Conservation (phyloP, 2,113 vertebrate species). For the Candoia aspera region DNA sequence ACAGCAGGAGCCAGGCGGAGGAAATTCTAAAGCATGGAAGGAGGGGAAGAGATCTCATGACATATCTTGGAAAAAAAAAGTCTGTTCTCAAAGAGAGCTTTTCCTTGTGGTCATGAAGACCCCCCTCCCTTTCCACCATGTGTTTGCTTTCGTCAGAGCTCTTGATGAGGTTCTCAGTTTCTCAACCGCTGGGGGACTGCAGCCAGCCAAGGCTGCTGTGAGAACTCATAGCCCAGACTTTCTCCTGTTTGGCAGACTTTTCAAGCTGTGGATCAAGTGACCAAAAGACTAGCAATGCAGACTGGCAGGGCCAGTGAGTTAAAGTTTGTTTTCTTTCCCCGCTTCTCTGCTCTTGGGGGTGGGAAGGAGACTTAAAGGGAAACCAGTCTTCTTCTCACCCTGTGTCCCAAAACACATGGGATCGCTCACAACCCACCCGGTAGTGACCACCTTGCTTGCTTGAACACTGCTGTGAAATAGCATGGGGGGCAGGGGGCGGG, state of each 20-base stretch:
- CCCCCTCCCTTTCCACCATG: not conserved
- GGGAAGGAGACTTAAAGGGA: too few species aligned
- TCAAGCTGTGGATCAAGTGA: constrained; percentile 6
- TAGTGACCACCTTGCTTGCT: too few species aligned
- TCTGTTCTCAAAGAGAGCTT: constrained; percentile 64
- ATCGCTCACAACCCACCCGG: not conserved
- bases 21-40: not conserved
- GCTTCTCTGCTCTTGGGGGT: not conserved
- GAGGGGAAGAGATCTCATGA: constrained; percentile 66
- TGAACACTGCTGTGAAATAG: too few species aligned
- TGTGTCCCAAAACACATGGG: not conserved
- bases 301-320: not conserved
- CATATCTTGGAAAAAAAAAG: constrained; percentile 67
- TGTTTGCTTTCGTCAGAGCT: constrained; percentile 43
- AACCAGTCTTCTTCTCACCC: not conserved
- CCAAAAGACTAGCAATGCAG: not conserved
- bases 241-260: not conserved
- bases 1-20: constrained; percentile 45
- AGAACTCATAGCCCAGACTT: not conserved
- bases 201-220: constrained; percentile 14
- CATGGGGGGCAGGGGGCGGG: not conserved
- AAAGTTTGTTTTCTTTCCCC: not conserved
- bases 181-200: constrained; percentile 46
- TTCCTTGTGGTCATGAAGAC: constrained; percentile 51
- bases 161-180: constrained; percentile 44